These are phyloP conservation scores for Caranx melampygus DNA, from an alignment of 2,113 vertebrate genomes.

Conservation along the genomic window DNA sequence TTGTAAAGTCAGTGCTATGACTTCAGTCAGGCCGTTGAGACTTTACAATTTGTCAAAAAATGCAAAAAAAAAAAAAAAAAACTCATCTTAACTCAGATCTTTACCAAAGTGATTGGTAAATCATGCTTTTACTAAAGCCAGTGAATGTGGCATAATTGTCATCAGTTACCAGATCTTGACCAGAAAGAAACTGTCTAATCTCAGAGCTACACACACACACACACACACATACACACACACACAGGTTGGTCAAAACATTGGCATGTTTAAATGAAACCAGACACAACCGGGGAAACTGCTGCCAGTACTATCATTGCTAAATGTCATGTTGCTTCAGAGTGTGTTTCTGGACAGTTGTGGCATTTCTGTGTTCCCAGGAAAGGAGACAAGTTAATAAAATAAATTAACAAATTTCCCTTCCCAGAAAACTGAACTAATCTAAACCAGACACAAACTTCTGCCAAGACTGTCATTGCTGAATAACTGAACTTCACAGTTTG, in stretches of 20 bases:
- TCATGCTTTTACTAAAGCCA: too few species aligned
- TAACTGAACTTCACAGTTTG: background rate
- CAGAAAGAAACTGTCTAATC: too few species aligned
- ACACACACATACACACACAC: background rate
- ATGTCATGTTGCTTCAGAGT: background rate
- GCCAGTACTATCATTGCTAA: background rate
- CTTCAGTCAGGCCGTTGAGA: too few species aligned
- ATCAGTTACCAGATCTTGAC: too few species aligned
- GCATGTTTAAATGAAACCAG: background rate
- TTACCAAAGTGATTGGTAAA: too few species aligned
- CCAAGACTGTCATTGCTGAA: background rate
- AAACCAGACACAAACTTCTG: background rate
- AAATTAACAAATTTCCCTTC: too few species aligned
- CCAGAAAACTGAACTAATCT: constrained; percentile 1
- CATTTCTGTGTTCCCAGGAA: background rate
- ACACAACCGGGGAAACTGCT: background rate
- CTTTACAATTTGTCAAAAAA: too few species aligned
- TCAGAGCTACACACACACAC: too few species aligned
- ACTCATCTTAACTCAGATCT: too few species aligned
- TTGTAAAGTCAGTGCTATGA: background rate
- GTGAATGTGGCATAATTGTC: too few species aligned
- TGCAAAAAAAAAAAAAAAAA: too few species aligned
- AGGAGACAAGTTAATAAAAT: background rate
- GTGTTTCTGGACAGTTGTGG: background rate
- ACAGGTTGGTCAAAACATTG: background rate